Evolutionary conservation across 2,888 invertebrate genomes (phyloP).

Genomic region (Sarcophaga caerulescens): DNA sequence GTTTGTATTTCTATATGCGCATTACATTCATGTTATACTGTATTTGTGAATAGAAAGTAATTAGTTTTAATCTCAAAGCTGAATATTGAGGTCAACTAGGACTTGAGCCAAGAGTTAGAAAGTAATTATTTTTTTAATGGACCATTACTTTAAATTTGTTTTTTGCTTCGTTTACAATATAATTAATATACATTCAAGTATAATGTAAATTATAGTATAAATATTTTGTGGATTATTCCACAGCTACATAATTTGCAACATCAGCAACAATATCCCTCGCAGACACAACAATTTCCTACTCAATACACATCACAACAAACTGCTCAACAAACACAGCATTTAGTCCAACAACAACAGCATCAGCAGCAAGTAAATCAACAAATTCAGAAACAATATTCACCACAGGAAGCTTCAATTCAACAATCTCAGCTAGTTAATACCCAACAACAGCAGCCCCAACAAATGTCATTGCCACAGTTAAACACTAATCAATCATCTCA

Average conservation of each 20-base stretch:
- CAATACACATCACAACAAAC: slow-evolving; percentile 52
- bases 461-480: slow-evolving; percentile 71
- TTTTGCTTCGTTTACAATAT: no score
- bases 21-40: no score
- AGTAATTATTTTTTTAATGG: no score
- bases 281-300: slow-evolving; percentile 57
- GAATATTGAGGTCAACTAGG: no score
- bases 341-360: slow-evolving; percentile 72
- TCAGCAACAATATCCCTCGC: slow-evolving; percentile 49
- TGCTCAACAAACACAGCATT: slow-evolving; percentile 69
- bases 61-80: no score
- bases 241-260: slow-evolving; percentile 57
- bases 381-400: slow-evolving; percentile 68
- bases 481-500: slow-evolving; percentile 31
- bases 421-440: slow-evolving; percentile 59
- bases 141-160: no score
- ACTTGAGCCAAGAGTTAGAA: no score
- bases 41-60: no score
- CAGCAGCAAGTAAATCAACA: slow-evolving; percentile 76
- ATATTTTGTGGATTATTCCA: background rate
- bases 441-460: slow-evolving; percentile 57
- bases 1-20: no score
- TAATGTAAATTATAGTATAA: no score
- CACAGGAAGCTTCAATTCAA: slow-evolving; percentile 63
- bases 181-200: no score